Base-by-base conservation (phyloP, 2,113 vertebrate species). In the Cettia cetti region DNA sequence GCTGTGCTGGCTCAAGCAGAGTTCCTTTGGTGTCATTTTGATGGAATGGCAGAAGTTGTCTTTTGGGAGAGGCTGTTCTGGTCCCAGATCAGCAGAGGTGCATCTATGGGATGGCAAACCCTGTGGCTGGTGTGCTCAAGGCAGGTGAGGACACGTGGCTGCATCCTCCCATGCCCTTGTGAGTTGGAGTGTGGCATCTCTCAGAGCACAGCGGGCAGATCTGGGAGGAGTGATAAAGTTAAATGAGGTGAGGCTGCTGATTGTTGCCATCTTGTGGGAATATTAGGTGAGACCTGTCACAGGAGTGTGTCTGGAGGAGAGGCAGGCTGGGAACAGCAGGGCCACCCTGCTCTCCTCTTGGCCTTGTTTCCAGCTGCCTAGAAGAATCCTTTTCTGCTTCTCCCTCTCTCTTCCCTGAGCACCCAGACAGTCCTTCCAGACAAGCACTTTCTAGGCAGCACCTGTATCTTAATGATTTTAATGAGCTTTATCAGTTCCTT, bases 71-170 rank as follows among this genome's bases (percentile, higher is more conserved):
- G 19, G 57, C 88, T 70, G 1, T 26, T 70, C 11, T n/a, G 35
- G 23, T 75, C 56, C 64, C 0, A 0, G 22, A 5, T 50, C 24
- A 24, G 83, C 3, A 0, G 31, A 63, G 28, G 6, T 72, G 53
- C 71, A 56, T 12, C 54, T 20, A 0, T 24, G 50, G 72, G 21
- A 24, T 72, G 66, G 64, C 23, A 64, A 14, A 45, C n/a, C 22
- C 44, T 1, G 2, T 0, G 1, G 27, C n/a, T 57, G 52, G 21
- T 21, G 45, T 45, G 30, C 53, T 31, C 0, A 0, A 35, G 69
- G 47, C 65, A 44, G 64, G 20, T 10, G 9, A 65, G 76, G 57
- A 24, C 57, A n/a, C 42, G n/a, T 52, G 39, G 37, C 86, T 82
- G 66, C 53, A 37, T 63, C 64, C 61, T 75, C 28, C 1, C 5